Evolutionary conservation across 2,797 vertebrate genomes (phyloP).

Genomic region (Phataginus tetradactyla): DNA sequence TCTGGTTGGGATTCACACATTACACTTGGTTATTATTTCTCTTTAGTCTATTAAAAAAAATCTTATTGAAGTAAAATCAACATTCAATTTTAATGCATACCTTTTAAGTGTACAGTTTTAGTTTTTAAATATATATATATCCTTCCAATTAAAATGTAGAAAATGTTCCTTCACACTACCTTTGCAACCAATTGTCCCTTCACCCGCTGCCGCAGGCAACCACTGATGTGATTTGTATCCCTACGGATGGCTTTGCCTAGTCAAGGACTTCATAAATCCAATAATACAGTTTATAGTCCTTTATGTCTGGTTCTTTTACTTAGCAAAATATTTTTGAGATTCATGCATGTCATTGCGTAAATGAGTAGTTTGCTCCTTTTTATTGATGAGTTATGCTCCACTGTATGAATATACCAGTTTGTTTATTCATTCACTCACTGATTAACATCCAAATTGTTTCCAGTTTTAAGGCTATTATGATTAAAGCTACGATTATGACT

Average conservation of each 20-base stretch:
- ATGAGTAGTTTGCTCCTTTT: background rate
- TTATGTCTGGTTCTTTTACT: background rate
- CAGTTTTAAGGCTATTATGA: background rate
- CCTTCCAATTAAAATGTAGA: background rate
- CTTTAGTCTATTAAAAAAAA: background rate
- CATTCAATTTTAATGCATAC: background rate
- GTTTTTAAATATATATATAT: background rate
- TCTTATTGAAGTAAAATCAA: background rate
- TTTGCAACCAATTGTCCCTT: background rate
- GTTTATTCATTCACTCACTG: background rate
- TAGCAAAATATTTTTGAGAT: background rate
- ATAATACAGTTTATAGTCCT: background rate
- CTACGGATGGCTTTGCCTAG: background rate
- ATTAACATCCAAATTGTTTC: background rate
- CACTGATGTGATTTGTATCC: background rate
- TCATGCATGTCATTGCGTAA: background rate
- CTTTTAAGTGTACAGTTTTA: background rate
- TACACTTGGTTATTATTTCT: slow-evolving; percentile 15
- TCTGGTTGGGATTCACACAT: background rate
- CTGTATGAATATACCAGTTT: background rate
- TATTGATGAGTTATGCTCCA: background rate
- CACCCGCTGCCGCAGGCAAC: background rate
- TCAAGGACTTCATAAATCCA: background rate
- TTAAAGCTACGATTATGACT: background rate
- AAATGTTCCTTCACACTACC: background rate